Conservation (phyloP, 2,113 vertebrate genomes). For the Chaetura pelagica region DNA sequence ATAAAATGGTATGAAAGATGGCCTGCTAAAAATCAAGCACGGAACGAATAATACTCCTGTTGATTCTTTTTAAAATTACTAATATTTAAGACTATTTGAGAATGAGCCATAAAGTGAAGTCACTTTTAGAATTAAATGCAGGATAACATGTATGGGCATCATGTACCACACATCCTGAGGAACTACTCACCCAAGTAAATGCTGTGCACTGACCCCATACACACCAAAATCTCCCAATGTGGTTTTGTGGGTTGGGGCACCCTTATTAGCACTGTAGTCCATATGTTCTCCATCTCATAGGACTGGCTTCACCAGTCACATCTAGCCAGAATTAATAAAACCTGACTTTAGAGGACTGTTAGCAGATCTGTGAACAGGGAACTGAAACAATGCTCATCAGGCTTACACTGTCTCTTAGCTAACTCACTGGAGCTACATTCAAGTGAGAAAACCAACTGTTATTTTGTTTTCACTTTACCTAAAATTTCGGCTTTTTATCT, state of each 20-base stretch:
- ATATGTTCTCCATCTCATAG: background rate
- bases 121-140: background rate
- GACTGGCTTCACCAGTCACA: background rate
- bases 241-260: background rate
- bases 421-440: background rate
- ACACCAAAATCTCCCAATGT: fast-evolving
- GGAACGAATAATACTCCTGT: background rate
- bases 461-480: background rate
- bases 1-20: background rate
- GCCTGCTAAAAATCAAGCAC: background rate
- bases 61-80: background rate
- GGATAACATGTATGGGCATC: fast-evolving
- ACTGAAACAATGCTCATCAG: background rate
- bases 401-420: background rate
- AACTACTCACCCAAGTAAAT: background rate
- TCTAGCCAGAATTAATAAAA: background rate
- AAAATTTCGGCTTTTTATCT: background rate
- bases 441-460: background rate
- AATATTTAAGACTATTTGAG: background rate
- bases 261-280: background rate
- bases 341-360: background rate
- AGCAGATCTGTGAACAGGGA: background rate
- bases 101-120: background rate
- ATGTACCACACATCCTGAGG: fast-evolving
- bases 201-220: fast-evolving